Evolutionary conservation across 2,113 vertebrate species (phyloP).

Genomic region (Gymnobelideus leadbeateri): DNA sequence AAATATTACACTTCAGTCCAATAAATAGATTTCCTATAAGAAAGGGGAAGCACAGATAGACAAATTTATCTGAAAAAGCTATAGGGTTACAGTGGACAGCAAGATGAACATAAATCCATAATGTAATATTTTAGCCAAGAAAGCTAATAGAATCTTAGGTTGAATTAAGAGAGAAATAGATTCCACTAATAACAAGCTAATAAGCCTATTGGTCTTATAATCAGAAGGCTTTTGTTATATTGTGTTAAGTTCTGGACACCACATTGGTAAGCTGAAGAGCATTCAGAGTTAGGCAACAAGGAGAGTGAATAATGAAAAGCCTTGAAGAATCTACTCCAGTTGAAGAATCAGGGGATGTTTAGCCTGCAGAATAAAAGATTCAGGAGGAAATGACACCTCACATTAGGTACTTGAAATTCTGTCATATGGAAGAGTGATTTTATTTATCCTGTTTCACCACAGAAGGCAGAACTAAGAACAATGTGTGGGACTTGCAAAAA

Average conservation of each 20-base stretch:
- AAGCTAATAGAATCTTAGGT: not conserved
- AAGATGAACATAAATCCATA: not conserved
- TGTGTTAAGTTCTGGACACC: not conserved
- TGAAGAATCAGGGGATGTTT: not conserved
- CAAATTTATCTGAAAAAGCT: not conserved
- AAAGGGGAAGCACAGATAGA: not conserved
- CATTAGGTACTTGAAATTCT: not conserved
- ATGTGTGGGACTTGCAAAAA: not conserved
- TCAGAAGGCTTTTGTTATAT: not conserved
- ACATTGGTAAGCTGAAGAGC: not conserved
- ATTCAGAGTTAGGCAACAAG: not conserved
- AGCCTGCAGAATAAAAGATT: not conserved
- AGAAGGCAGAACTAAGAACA: not conserved
- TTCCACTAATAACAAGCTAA: not conserved
- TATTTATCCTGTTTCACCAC: not conserved
- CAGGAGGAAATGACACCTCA: not conserved
- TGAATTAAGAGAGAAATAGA: not conserved
- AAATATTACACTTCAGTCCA: not conserved
- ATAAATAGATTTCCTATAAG: not conserved
- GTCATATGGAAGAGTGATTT: not conserved
- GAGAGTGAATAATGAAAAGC: not conserved
- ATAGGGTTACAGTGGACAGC: not conserved
- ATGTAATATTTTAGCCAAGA: not conserved
- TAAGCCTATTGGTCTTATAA: not conserved
- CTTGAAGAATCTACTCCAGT: not conserved